phyloP scores from a whole-genome alignment of 2,113 vertebrate species.

The Anolis sagrei region DNA sequence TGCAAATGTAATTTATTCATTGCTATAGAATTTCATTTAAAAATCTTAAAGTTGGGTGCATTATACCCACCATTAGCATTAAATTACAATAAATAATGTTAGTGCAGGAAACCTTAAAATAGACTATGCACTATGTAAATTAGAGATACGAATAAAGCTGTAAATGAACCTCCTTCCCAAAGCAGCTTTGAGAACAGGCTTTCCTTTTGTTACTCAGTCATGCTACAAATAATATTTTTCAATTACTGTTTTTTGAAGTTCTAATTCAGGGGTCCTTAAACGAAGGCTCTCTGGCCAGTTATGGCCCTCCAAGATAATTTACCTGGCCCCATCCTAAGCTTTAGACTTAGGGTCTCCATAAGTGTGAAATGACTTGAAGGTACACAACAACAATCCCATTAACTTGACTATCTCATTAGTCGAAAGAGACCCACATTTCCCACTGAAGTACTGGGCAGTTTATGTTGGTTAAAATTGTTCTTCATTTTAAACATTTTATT shows the following conservation, averaged over 20 bases:
- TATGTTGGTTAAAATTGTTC: too few species aligned
- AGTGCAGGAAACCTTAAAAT: background rate
- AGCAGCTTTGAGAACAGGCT: conserved; percentile 7
- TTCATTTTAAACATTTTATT: too few species aligned
- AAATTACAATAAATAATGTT: background rate
- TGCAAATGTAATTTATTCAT: background rate
- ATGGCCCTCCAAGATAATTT: too few species aligned
- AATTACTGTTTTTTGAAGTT: conserved; percentile 12
- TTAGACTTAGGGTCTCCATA: too few species aligned
- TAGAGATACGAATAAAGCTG: conserved; percentile 52
- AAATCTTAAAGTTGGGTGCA: background rate
- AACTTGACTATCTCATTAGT: too few species aligned
- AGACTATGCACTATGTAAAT: background rate
- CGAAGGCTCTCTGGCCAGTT: too few species aligned
- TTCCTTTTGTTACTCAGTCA: rapidly evolving
- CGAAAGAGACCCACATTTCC: too few species aligned
- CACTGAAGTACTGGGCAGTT: too few species aligned
- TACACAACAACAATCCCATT: too few species aligned
- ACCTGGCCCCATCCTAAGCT: too few species aligned
- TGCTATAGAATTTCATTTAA: background rate
- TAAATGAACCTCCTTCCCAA: conserved; percentile 44
- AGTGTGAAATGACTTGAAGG: too few species aligned
- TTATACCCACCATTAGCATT: background rate
- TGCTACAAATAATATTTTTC: conserved; percentile 20
- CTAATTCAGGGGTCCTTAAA: background rate